A percentile compares a stretch with the other conserved stretches of the same genome.
phyloP scores from a whole-genome alignment of 2,797 vertebrate genomes.

The Channallabes apus region DNA sequence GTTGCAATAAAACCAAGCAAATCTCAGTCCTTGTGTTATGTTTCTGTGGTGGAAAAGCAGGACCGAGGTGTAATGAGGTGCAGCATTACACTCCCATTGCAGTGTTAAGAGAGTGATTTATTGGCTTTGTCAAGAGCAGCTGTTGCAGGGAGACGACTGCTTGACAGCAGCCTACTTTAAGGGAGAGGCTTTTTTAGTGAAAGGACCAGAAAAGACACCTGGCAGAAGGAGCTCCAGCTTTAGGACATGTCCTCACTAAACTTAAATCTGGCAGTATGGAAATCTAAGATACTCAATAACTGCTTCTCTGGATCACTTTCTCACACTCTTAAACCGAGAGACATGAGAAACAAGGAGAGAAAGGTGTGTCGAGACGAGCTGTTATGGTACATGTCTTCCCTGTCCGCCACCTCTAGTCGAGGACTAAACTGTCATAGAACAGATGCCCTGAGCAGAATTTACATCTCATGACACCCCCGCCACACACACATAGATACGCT shows the following conservation, averaged over 20 bases:
- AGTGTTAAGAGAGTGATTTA: constrained; percentile 51
- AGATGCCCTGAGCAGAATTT: constrained; percentile 2
- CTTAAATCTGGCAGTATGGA: constrained; percentile 13
- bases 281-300: constrained; percentile 3
- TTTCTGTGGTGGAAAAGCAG: constrained; percentile 13
- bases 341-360: constrained; percentile 1
- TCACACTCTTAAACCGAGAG: background rate
- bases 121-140: constrained; percentile 57
- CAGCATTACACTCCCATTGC: constrained; percentile 25
- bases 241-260: background rate
- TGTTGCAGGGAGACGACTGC: constrained; percentile 55
- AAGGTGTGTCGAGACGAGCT: background rate
- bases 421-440: constrained; percentile 1
- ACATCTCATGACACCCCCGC: background rate
- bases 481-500: background rate
- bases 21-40: constrained; percentile 4
- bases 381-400: background rate
- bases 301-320: background rate
- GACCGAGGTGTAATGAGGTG: background rate
- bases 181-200: constrained; percentile 41
- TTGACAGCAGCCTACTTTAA: constrained; percentile 42
- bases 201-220: constrained; percentile 9
- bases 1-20: background rate
- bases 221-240: constrained; percentile 1
- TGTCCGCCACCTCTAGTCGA: background rate